Percentiles rank a stretch among this genome's conserved stretches.
phyloP scores from a whole-genome alignment of 2,113 vertebrate species.

The Muntiacus reevesi region DNA sequence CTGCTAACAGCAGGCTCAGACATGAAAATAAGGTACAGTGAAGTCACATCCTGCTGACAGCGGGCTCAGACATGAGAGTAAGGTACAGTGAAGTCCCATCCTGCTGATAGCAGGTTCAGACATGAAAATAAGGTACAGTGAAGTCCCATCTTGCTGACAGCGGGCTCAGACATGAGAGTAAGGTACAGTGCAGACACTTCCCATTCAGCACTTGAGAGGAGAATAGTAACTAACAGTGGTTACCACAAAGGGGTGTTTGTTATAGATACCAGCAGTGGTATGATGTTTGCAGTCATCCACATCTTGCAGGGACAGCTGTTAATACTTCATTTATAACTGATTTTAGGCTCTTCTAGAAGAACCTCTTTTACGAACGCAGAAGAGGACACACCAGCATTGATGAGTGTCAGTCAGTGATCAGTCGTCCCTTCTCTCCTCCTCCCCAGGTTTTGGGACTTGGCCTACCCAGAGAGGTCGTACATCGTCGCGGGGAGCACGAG shows the following conservation, averaged over 20 bases:
- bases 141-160: constrained; percentile 94
- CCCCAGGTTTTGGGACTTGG: constrained; percentile 96
- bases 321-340: neutral
- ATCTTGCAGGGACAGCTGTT: neutral
- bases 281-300: neutral
- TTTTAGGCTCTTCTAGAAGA: neutral
- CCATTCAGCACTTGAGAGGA: neutral
- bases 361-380: neutral
- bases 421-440: neutral
- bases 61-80: constrained; percentile 80
- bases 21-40: constrained; percentile 87
- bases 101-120: constrained; percentile 88
- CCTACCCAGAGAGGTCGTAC: constrained; percentile 96
- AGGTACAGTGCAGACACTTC: constrained; percentile 80
- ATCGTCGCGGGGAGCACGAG: constrained; percentile 91
- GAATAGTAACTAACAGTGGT: neutral
- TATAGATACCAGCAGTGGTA: neutral
- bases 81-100: constrained; percentile 91
- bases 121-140: constrained; percentile 87
- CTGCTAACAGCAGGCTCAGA: constrained; percentile 87
- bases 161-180: constrained; percentile 79
- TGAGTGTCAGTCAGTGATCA: neutral
- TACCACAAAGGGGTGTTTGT: neutral
- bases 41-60: constrained; percentile 92
- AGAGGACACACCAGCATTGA: neutral